A percentile compares a stretch with the other conserved stretches of the same genome.
phyloP scores from a whole-genome alignment of 2,797 vertebrate species.

The Myotis daubentonii region DNA sequence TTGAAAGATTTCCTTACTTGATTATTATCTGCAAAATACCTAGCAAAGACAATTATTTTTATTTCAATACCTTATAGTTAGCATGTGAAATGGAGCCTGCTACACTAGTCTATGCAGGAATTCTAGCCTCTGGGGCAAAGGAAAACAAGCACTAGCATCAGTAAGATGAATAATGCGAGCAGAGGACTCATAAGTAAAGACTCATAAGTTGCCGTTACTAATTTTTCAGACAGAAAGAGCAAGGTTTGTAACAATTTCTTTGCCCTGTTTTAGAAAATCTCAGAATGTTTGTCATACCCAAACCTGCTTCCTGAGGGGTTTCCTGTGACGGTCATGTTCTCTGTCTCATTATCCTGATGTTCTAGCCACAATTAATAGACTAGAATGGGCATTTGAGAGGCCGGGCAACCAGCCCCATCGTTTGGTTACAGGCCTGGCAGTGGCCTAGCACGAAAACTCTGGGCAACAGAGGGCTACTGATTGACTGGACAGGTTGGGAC shows the following conservation, averaged over 20 bases:
- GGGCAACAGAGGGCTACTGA: background rate
- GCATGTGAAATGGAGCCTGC: background rate
- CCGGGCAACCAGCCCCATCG: no score
- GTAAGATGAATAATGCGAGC: background rate
- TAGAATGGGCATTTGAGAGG: background rate
- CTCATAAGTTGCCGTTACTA: background rate
- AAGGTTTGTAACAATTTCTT: background rate
- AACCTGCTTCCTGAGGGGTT: background rate
- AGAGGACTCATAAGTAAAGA: background rate
- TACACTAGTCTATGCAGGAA: background rate
- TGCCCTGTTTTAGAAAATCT: background rate
- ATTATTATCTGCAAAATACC: constrained; percentile 48
- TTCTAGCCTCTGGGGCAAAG: background rate
- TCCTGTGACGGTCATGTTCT: background rate
- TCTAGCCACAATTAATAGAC: background rate
- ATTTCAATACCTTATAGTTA: background rate
- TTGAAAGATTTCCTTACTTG: constrained; percentile 44
- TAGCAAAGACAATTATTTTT: constrained; percentile 27
- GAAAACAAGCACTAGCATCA: background rate
- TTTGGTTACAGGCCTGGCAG: background rate
- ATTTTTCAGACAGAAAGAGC: background rate
- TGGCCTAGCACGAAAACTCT: background rate
- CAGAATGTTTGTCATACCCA: background rate
- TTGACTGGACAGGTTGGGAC: background rate
- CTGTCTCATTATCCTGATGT: background rate